phyloP scores from a whole-genome alignment of 2,113 vertebrate genomes.

The Sinosuthora webbiana region DNA sequence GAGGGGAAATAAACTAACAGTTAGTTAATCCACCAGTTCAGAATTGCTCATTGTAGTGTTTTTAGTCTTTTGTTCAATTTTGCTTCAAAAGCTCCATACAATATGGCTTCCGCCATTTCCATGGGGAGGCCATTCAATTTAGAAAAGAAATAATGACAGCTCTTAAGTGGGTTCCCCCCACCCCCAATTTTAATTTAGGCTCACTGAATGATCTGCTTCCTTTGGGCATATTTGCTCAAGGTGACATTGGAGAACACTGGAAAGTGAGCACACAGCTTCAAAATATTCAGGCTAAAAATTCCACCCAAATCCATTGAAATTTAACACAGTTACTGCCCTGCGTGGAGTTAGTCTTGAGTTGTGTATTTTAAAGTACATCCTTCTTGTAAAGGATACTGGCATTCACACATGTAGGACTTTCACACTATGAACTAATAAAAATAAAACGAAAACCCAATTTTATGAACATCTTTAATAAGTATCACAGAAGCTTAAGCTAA shows the following conservation, averaged over 20 bases:
- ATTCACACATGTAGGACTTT: not conserved
- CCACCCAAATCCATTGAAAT: not conserved
- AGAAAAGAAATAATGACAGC: conserved; percentile 55
- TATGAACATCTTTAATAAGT: not conserved
- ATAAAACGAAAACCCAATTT: not conserved
- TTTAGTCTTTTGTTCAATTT: conserved; percentile 16
- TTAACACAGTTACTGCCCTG: not conserved
- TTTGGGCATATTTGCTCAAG: conserved; percentile 62
- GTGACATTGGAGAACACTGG: conserved; percentile 44
- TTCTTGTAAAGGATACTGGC: not conserved
- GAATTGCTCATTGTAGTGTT: not conserved
- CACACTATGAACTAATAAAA: not conserved
- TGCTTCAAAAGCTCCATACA: not conserved
- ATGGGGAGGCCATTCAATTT: conserved; percentile 48
- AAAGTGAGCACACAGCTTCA: not conserved
- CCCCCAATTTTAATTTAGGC: conserved; percentile 49
- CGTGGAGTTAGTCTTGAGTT: not conserved
- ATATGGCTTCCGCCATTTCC: conserved; percentile 18
- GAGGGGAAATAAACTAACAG: not conserved
- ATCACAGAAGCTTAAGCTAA: not conserved
- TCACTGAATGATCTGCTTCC: conserved; percentile 46
- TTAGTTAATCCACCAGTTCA: not conserved
- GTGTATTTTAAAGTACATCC: not conserved
- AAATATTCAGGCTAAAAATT: conserved; percentile 19
- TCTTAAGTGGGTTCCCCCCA: not conserved